Percentiles rank a stretch among this genome's conserved stretches.
Conservation (phyloP, 2,113 vertebrate genomes). For the Lutjanus erythropterus region DNA sequence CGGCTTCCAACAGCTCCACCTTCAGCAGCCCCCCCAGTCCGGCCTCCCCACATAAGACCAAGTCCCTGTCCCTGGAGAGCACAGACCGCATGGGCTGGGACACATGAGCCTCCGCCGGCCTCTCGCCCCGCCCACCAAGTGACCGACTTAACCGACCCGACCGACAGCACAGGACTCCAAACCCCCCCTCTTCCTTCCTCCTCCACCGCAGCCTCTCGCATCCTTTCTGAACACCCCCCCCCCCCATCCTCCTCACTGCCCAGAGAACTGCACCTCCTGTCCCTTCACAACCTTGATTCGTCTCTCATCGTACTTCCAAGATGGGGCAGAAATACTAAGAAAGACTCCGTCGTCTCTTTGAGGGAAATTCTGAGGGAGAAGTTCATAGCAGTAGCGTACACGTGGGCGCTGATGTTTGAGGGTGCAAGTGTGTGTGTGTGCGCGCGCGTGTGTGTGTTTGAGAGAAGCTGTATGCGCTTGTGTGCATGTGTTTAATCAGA, state of each 20-base stretch:
- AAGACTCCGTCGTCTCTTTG: background rate
- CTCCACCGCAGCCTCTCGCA: constrained; percentile 35
- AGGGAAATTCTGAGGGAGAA: constrained; percentile 27
- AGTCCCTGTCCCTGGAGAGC: constrained; percentile 97
- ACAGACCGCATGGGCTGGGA: constrained; percentile 96
- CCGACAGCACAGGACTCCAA: constrained; percentile 80
- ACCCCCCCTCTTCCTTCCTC: constrained; percentile 32
- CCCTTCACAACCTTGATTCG: constrained; percentile 5
- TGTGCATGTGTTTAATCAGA: constrained; percentile 47
- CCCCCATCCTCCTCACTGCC: constrained; percentile 60
- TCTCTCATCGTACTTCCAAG: constrained; percentile 35
- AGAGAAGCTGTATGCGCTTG: constrained; percentile 34
- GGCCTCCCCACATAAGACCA: constrained; percentile 95
- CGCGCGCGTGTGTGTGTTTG: constrained; percentile 12
- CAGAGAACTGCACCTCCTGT: constrained; percentile 73
- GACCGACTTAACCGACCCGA: constrained; percentile 36
- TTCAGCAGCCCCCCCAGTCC: constrained; percentile 99
- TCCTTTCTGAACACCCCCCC: constrained; percentile 11
- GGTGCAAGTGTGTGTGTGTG: constrained; percentile 13
- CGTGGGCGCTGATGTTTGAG: constrained; percentile 43
- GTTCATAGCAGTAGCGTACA: constrained; percentile 13
- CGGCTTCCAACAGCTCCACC: constrained; percentile 98
- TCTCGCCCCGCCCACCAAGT: constrained; percentile 21
- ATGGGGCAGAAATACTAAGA: constrained; percentile 27
- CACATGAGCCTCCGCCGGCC: constrained; percentile 86